Percentiles rank a stretch among this genome's conserved stretches.
phyloP scores from a whole-genome alignment of 2,797 vertebrate species.

The Champsocephalus gunnari region DNA sequence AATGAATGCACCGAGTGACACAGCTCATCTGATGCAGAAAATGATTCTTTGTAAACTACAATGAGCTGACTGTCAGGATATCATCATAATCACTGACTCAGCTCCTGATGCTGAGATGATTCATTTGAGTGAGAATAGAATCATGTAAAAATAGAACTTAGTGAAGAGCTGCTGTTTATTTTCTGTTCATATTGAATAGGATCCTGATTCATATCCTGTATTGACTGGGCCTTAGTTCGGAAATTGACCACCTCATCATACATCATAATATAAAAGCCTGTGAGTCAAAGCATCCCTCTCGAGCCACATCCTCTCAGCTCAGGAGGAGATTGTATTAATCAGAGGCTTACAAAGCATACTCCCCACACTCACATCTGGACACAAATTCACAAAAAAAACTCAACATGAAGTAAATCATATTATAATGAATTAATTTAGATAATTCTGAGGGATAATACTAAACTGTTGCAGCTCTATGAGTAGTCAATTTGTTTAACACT shows the following conservation, averaged over 20 bases:
- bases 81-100: constrained; percentile 51
- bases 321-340: constrained; percentile 61
- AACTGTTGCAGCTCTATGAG: not conserved
- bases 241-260: constrained; percentile 69
- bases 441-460: not conserved
- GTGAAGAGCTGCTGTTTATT: constrained; percentile 45
- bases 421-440: not conserved
- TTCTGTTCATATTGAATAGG: constrained; percentile 54
- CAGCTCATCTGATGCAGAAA: constrained; percentile 14
- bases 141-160: constrained; percentile 61
- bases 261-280: constrained; percentile 62
- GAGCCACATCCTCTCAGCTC: constrained; percentile 69
- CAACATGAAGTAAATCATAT: not conserved
- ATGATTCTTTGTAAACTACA: constrained; percentile 5
- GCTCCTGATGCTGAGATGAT: constrained; percentile 42
- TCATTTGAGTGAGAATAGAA: constrained; percentile 31
- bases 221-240: constrained; percentile 49
- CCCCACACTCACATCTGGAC: constrained; percentile 26
- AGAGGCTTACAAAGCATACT: constrained; percentile 46
- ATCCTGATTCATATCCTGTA: constrained; percentile 78
- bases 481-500: not conserved
- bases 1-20: constrained; percentile 13
- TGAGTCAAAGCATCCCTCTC: constrained; percentile 72
- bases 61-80: constrained; percentile 22
- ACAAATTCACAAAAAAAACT: constrained; percentile 18